phyloP scores from a whole-genome alignment of 2,113 vertebrate genomes.

The Dascyllus trimaculatus region DNA sequence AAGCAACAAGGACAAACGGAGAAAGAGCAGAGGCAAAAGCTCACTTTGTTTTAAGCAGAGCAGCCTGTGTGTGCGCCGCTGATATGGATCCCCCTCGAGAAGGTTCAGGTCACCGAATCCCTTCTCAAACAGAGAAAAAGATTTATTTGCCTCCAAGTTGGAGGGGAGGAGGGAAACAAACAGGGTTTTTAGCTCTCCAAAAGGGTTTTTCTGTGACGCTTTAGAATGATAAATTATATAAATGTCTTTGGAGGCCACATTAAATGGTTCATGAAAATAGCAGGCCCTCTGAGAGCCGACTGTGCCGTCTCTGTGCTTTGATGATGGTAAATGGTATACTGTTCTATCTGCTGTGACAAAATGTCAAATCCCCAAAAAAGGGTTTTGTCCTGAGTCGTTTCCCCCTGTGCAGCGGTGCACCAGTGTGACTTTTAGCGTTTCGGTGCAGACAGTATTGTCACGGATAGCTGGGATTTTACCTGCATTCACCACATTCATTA shows the following conservation, averaged over 20 bases:
- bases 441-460: constrained; percentile 27
- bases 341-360: constrained; percentile 65
- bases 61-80: constrained; percentile 61
- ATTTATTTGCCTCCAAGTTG: constrained; percentile 52
- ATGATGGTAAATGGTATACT: constrained; percentile 65
- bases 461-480: constrained; percentile 31
- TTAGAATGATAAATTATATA: constrained; percentile 76
- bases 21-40: constrained; percentile 18
- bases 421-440: constrained; percentile 29
- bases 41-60: constrained; percentile 33
- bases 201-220: constrained; percentile 52
- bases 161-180: constrained; percentile 36
- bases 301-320: constrained; percentile 68
- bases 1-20: constrained; percentile 47
- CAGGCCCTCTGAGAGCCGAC: constrained; percentile 54
- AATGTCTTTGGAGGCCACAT: constrained; percentile 73
- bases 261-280: constrained; percentile 77
- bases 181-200: constrained; percentile 45
- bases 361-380: constrained; percentile 47
- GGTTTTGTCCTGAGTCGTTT: constrained; percentile 34
- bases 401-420: background rate
- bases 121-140: constrained; percentile 53
- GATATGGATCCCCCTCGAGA: constrained; percentile 75
- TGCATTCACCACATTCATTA: constrained; percentile 40
- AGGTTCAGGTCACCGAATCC: constrained; percentile 62